phyloP scores from a whole-genome alignment of 2,797 vertebrate species.

The Scolopax bukidnonensis region DNA sequence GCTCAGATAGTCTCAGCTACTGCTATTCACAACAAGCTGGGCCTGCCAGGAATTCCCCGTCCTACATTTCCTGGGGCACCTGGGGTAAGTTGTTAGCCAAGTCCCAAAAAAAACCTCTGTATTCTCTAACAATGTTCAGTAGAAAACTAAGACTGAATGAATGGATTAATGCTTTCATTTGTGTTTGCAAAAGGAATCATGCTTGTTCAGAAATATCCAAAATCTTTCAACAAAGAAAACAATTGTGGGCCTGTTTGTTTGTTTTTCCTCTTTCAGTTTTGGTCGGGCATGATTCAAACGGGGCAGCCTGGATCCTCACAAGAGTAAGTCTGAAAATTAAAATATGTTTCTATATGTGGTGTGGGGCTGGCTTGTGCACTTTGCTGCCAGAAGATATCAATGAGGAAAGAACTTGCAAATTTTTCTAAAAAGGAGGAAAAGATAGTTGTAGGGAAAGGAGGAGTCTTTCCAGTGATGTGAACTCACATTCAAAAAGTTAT shows the following conservation, averaged over 20 bases:
- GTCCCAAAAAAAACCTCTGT: conserved; percentile 25
- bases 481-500: not conserved
- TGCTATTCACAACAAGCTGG: conserved; percentile 99
- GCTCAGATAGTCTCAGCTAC: conserved; percentile 99
- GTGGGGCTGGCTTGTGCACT: not conserved
- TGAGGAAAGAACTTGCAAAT: not conserved
- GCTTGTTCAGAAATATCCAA: conserved; percentile 11
- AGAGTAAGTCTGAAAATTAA: conserved; percentile 88
- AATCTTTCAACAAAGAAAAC: conserved; percentile 9
- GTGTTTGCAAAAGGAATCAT: conserved; percentile 12
- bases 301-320: conserved; percentile 98
- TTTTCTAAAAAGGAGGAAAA: not conserved
- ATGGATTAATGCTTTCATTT: conserved; percentile 36
- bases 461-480: not conserved
- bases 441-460: not conserved
- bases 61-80: conserved; percentile 94
- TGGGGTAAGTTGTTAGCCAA: conserved; percentile 86
- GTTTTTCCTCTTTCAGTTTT: conserved; percentile 87
- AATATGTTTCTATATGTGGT: not conserved
- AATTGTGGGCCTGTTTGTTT: conserved; percentile 54
- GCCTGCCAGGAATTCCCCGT: conserved; percentile 96
- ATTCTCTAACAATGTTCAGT: conserved; percentile 5
- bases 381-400: not conserved
- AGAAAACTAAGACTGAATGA: not conserved
- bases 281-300: conserved; percentile 97